A percentile compares a stretch with the other conserved stretches of the same genome.
Conservation (phyloP, 2,113 vertebrate genomes). For the Amazona guildingii region DNA sequence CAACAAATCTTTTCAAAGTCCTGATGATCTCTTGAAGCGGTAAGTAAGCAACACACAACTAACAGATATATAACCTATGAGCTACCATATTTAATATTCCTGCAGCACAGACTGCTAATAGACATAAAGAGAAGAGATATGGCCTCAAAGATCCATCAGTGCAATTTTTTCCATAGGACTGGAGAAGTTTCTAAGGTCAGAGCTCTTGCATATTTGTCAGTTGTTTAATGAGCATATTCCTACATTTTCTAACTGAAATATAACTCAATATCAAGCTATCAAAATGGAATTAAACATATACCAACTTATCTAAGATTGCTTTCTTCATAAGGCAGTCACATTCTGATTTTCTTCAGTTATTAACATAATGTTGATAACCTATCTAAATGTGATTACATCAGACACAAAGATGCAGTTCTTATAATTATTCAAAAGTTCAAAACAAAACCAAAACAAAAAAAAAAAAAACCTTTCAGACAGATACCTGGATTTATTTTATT, state of each 20-base stretch:
- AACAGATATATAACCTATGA: not conserved
- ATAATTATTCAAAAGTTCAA: not conserved
- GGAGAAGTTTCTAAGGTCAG: not conserved
- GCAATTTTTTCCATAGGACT: not conserved
- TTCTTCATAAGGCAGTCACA: constrained; percentile 27
- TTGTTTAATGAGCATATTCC: not conserved
- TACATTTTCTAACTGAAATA: constrained; percentile 39
- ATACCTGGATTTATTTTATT: not conserved
- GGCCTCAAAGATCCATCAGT: not conserved
- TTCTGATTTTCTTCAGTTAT: constrained; percentile 19
- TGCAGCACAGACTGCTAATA: not conserved
- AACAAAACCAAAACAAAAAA: not conserved
- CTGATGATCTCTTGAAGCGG: not conserved
- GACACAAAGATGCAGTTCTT: not conserved
- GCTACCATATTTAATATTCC: not conserved
- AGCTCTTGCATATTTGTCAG: not conserved
- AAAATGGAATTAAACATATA: constrained; percentile 31
- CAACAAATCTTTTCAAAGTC: not conserved
- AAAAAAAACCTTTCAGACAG: not conserved
- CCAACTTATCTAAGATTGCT: not conserved
- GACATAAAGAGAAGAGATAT: not conserved
- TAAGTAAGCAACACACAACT: not conserved
- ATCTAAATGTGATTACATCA: not conserved
- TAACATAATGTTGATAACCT: constrained; percentile 13
- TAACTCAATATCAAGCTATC: constrained; percentile 29